A percentile compares a stretch with the other conserved stretches of the same genome.
Evolutionary conservation across 2,888 invertebrate genomes (phyloP).

Genomic region (Eupithecia exiguata): DNA sequence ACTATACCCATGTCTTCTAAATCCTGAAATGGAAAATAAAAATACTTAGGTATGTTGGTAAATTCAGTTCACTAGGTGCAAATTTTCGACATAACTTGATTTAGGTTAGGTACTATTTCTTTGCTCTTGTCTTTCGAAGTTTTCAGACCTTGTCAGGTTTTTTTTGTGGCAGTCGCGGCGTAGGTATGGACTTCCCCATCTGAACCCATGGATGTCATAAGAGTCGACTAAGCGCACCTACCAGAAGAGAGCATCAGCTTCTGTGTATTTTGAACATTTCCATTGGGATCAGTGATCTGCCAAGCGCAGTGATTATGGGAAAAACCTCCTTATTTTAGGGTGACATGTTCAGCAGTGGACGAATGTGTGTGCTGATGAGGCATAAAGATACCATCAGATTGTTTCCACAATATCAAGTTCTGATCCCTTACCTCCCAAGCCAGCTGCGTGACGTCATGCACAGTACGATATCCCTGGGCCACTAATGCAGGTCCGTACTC

Average conservation of each 20-base stretch:
- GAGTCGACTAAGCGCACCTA: too few species aligned
- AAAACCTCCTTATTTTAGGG: too few species aligned
- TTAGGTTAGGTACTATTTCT: neutral
- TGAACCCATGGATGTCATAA: too few species aligned
- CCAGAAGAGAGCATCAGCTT: too few species aligned
- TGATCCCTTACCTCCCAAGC: constrained; percentile 92
- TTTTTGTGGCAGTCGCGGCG: too few species aligned
- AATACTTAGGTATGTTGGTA: neutral
- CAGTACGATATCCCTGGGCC: constrained; percentile 96
- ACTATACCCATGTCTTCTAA: constrained; percentile 98
- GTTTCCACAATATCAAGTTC: neutral
- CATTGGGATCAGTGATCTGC: too few species aligned
- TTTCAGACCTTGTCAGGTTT: neutral
- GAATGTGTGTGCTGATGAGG: too few species aligned
- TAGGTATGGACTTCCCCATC: too few species aligned
- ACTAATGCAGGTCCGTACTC: constrained; percentile 96
- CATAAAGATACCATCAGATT: too few species aligned
- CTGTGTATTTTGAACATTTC: too few species aligned
- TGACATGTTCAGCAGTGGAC: too few species aligned
- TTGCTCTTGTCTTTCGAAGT: neutral
- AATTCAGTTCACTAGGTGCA: neutral
- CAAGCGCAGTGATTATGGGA: too few species aligned
- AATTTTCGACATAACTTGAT: neutral
- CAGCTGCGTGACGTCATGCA: constrained; percentile 96
- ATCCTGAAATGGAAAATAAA: constrained; percentile 81